phyloP scores from a whole-genome alignment of 2,113 vertebrate species.

The Hippocampus comes region DNA sequence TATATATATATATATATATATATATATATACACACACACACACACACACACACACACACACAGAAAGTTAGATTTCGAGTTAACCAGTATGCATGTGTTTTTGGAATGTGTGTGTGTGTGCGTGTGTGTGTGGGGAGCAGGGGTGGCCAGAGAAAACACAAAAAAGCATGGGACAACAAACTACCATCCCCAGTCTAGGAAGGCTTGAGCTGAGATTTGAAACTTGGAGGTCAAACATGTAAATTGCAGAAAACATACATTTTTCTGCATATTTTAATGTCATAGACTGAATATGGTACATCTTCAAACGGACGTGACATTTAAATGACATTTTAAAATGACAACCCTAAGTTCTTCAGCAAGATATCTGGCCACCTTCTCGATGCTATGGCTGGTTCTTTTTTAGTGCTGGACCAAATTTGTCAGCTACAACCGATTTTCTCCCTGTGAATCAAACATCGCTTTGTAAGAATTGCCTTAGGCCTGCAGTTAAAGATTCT shows the following conservation, averaged over 20 bases:
- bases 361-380: background rate
- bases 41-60: too few species aligned
- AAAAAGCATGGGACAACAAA: background rate
- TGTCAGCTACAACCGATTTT: background rate
- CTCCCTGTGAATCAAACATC: background rate
- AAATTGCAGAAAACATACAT: constrained; percentile 2
- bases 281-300: background rate
- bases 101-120: background rate
- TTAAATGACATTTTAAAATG: constrained; percentile 7
- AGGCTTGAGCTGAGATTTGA: background rate
- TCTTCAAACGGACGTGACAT: constrained; percentile 1
- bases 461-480: background rate
- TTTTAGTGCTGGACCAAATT: background rate
- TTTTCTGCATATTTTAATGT: constrained; percentile 1
- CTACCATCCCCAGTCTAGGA: background rate
- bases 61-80: background rate
- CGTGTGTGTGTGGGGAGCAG: background rate
- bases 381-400: background rate
- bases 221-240: background rate
- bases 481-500: too few species aligned
- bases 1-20: too few species aligned
- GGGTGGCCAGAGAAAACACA: background rate
- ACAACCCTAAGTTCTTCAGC: background rate
- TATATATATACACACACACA: too few species aligned
- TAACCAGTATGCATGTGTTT: background rate